A percentile compares a stretch with the other conserved stretches of the same genome.
Evolutionary conservation across 2,797 vertebrate genomes (phyloP).

Genomic region (Urophycis tenuis): DNA sequence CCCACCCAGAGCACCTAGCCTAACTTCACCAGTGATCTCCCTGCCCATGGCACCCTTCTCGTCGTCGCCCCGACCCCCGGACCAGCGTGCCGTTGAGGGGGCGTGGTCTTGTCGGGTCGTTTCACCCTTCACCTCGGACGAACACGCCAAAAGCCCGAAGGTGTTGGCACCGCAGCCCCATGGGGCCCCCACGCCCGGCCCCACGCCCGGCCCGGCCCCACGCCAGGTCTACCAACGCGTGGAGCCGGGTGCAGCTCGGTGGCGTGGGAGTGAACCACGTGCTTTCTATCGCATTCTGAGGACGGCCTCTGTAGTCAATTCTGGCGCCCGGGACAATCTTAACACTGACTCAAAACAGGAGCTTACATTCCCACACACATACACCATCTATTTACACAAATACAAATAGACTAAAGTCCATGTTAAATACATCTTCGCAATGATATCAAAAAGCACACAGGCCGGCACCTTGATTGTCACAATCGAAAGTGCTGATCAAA

Average conservation of each 20-base stretch:
- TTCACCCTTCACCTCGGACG: neutral
- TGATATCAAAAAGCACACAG: neutral
- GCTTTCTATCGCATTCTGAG: neutral
- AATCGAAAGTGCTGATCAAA: slow-evolving; percentile 21
- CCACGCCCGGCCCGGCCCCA: too few species aligned
- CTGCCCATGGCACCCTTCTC: too few species aligned
- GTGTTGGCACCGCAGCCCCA: too few species aligned
- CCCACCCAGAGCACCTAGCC: neutral
- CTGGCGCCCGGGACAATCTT: neutral
- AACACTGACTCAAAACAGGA: neutral
- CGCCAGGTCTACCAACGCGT: neutral
- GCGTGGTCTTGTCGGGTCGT: neutral
- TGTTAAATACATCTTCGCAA: slow-evolving; percentile 40
- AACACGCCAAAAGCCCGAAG: neutral
- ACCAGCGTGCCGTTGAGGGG: neutral
- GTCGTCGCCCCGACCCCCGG: too few species aligned
- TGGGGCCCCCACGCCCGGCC: too few species aligned
- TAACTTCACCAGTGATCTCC: neutral
- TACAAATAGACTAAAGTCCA: slow-evolving; percentile 22
- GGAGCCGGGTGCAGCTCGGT: neutral
- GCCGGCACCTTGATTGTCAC: slow-evolving; percentile 18
- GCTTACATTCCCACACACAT: slow-evolving; percentile 16
- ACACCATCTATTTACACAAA: slow-evolving; percentile 27
- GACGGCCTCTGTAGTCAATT: neutral
- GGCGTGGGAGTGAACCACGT: neutral